Conservation (phyloP, 2,888 invertebrate genomes). For the Panzeria rudis region DNA sequence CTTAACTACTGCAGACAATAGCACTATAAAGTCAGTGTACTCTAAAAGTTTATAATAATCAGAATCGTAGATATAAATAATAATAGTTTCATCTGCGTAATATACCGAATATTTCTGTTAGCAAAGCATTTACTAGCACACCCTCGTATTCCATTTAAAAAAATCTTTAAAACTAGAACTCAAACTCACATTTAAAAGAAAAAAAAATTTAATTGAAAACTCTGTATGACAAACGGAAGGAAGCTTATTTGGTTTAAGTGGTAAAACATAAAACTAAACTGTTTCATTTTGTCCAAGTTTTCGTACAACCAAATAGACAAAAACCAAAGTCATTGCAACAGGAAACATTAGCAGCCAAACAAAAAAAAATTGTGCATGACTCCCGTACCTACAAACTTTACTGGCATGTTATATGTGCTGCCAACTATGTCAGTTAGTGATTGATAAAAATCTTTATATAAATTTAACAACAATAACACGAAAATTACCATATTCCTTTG, state of each 20-base stretch:
- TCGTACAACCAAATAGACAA: neutral
- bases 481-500: constrained; percentile 62
- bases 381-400: neutral
- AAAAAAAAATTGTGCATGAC: constrained; percentile 6
- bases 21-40: too few relatives aligned
- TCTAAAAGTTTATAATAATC: too few relatives aligned
- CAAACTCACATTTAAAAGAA: neutral
- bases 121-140: neutral
- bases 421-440: constrained; percentile 64
- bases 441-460: constrained; percentile 68
- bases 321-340: constrained; percentile 4
- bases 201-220: constrained; percentile 50
- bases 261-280: constrained; percentile 60
- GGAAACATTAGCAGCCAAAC: constrained; percentile 4
- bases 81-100: too few relatives aligned
- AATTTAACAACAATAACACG: constrained; percentile 49
- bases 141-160: neutral
- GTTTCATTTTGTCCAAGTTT: constrained; percentile 33
- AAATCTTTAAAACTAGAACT: neutral
- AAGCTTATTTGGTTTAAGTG: constrained; percentile 63
- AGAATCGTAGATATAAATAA: too few relatives aligned
- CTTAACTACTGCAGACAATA: too few relatives aligned
- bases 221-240: constrained; percentile 58
- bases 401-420: constrained; percentile 24
- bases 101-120: too few relatives aligned